Base-by-base conservation (phyloP, 2,888 invertebrate genomes). In the Brachylomia viminalis region DNA sequence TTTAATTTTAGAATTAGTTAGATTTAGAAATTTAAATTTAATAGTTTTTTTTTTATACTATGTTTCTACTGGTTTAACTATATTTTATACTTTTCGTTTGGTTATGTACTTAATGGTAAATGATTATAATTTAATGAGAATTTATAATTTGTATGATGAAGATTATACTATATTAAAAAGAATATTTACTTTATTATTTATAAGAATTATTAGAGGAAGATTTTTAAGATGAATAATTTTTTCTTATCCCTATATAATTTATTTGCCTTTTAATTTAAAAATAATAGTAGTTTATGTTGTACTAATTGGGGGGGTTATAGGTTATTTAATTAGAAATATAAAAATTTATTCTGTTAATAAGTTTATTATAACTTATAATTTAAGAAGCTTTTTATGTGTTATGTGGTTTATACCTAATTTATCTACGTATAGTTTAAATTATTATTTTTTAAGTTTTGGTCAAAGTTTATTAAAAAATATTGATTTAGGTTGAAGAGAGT, bases 1-100 rank as follows among this genome's bases (percentile, higher is more conserved):
- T 96, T 93, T 97, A 93, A 97, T 97, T 97, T 96, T 97, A 93
- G 97, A 97, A 84, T 88, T 97, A 86, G 92, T 97, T 73, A 94
- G 94, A 85, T 94, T 97, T 92, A 94, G 92, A 84, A 94, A 95
- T 95, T 90, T 97, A 92, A 97, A 97, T 97, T 89, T 96, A 87
- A 93, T 95, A 93, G 92, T 95, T 92, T 97, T 96, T 94, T 91
- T 97, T 88, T 92, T 97, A 90, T 97, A 95, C 94, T 97, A 96
- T 95, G 33, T 97, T 93, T 97, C 97, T 61, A 97, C 97, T 0
- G 97, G 97, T 0, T 94, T 97, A 91, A 97, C 97, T 27, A 95
- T 97, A 86, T 95, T 92, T 94, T 97, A 97, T 96, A 95, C 94
- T 75, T 92, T 97, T 91, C 97, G 97, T 10, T 96, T 97, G 93